Evolutionary conservation across 2,888 invertebrate genomes (phyloP), one percentile per base, ranked within the genome.

Genomic region (Dichetophora obliterata): DNA sequence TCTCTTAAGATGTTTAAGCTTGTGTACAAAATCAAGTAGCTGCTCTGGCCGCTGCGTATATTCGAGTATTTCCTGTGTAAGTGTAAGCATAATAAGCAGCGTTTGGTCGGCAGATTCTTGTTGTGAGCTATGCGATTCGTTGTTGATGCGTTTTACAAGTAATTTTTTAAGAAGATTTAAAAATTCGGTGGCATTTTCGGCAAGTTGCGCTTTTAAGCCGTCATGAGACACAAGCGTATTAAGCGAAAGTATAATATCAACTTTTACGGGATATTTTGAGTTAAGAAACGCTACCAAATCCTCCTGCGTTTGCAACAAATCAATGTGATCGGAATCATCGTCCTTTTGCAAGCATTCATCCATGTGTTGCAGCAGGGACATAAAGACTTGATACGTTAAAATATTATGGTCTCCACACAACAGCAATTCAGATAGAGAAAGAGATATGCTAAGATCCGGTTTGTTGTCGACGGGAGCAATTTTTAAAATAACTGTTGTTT

Each of bases 201-300:
- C 81, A 5, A 89, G 81, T 72, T 88, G 87, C 0, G 84, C 59
- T 73, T 86, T 88, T 16, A 89, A 82, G 5, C 86, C 84, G 48
- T 83, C 83, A 78, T 86, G 85, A n/a, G 85, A 81, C 0, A 88
- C 83, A 31, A 89, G 79, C 31, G 85, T 83, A n/a, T 85, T 87
- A 0, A 89, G 82, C 3, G 85, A 83, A 8, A 85, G 79, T 0
- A 89, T 78, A 52, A 89, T 82, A n/a, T 86, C 82, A 19, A 88
- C 78, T 75, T 84, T 85, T 0, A 83, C 76, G 34, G 85, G 84
- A 77, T 85, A 88, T 69, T 86, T 86, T 4, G 77, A 27, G 5
- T 84, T 82, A 0, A 89, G 59, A 63, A 85, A 85, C 3, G 82
- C 75, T 14, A 83, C 68, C 2, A 88, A 78, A 43, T 89, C 89